Percentiles rank a stretch among this genome's conserved stretches.
Conservation (phyloP, 2,888 invertebrate species). For the Holacanthella duospinosa region DNA sequence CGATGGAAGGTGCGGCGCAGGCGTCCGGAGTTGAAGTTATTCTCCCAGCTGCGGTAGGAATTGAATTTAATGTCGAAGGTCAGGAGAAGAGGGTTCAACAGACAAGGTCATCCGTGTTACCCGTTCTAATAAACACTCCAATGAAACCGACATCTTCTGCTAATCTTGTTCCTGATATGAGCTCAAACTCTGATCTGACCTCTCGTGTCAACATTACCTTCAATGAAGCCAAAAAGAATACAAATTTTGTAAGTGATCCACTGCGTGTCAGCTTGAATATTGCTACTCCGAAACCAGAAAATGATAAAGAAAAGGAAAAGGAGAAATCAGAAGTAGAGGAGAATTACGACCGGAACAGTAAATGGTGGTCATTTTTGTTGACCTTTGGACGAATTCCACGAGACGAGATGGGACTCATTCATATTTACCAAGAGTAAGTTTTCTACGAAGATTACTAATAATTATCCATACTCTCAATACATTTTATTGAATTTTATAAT, state of each 20-base stretch:
- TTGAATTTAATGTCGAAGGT: neutral
- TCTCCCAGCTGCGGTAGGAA: neutral
- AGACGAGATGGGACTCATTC: constrained; percentile 34
- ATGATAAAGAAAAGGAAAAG: neutral
- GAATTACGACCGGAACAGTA: neutral
- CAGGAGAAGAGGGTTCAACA: neutral
- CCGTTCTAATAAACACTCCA: no score
- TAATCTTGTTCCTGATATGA: neutral
- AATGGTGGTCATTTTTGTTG: constrained; percentile 18
- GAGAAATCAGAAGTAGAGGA: constrained; percentile 8
- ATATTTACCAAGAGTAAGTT: constrained; percentile 30
- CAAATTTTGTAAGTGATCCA: neutral
- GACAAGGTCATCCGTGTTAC: no score
- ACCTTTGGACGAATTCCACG: constrained; percentile 25
- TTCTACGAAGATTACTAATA: neutral
- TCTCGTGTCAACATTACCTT: neutral
- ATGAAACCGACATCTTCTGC: neutral
- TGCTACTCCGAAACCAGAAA: neutral
- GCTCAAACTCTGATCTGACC: neutral
- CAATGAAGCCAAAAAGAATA: constrained; percentile 1
- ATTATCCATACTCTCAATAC: neutral
- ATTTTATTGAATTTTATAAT: neutral
- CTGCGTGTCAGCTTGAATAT: neutral
- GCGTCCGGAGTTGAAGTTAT: neutral
- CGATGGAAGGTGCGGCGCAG: constrained; percentile 5